Conservation (phyloP, 2,797 vertebrate species). For the Numenius phaeopus region DNA sequence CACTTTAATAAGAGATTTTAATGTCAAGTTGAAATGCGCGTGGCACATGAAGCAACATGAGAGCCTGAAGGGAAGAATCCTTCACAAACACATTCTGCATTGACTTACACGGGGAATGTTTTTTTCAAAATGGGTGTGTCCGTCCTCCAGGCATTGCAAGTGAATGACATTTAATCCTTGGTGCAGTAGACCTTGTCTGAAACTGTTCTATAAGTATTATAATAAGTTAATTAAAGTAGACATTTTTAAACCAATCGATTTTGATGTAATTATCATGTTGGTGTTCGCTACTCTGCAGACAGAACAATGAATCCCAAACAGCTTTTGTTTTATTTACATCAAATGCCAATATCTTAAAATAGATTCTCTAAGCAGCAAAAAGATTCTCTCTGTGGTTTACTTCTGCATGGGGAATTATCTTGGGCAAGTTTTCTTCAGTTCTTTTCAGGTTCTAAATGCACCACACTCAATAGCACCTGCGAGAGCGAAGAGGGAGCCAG, state of each 20-base stretch:
- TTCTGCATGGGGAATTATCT: not conserved
- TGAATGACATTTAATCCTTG: slow-evolving; percentile 50
- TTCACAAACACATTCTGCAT: not conserved
- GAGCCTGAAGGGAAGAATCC: not conserved
- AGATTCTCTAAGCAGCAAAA: not conserved
- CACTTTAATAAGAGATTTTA: not conserved
- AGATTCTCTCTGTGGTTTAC: not conserved
- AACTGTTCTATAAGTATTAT: slow-evolving; percentile 42
- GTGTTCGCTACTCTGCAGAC: slow-evolving; percentile 32
- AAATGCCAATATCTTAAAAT: slow-evolving; percentile 18
- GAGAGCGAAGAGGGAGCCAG: not conserved
- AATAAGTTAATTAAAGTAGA: slow-evolving; percentile 66
- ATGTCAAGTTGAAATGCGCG: not conserved
- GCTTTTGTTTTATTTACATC: slow-evolving; percentile 47
- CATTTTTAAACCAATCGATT: slow-evolving; percentile 62
- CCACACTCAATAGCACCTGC: not conserved
- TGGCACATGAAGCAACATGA: not conserved
- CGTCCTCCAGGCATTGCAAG: not conserved
- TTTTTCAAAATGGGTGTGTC: not conserved
- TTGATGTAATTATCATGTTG: slow-evolving; percentile 61
- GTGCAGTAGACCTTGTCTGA: slow-evolving; percentile 48
- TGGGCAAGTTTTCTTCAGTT: not conserved
- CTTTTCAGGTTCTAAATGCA: not conserved
- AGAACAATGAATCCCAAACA: slow-evolving; percentile 39
- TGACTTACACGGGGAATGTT: not conserved